Base-by-base conservation (phyloP, 2,113 vertebrate species). In the Saccopteryx leptura region DNA sequence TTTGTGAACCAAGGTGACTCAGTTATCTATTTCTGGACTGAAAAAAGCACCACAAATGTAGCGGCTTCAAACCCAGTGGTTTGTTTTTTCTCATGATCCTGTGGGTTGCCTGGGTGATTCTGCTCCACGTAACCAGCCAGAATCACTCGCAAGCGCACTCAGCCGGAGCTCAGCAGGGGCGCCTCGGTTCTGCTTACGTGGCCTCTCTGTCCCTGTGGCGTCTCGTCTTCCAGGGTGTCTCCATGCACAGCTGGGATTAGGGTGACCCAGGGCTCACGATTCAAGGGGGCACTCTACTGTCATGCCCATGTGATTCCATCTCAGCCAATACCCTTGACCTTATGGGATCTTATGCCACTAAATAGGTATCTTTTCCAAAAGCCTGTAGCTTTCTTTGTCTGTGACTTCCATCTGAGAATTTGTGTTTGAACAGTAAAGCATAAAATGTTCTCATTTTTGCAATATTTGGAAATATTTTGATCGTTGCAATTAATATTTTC, bases 261-360 rank as follows among this genome's bases (percentile, higher is more conserved):
- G 23, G 19, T 5, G 8, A 4, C 46, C 11, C 9, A 23, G 63
- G 12, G 33, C 26, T 4, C 33, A 8, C 2, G 4, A 15, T n/a
- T 3, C 18, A 14, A 75, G 58, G 50, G 24, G 21, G 28, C 24
- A 2, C 33, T 24, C 33, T 39, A 7, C 12, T 50, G 79, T 18
- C 76, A 24, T 0, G 0, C 0, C 0, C 1, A 0, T 14, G 2
- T 17, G 10, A 24, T n/a, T 50, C 39, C 28, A 26, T 28, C 21
- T 79, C 76, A 24, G 56, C 26, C 1, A 18, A 14, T 1, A 60
- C 9, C 75, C 39, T 7, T 66, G 28, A 33, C 28, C 48, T 33
- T 60, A 12, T 10, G 1, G 81, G 52, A 39, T 39, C 39, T 39
- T 39, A 39, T 39, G 39, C 39, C 39, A 39, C 39, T 39, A n/a